Percentiles rank a stretch among this genome's conserved stretches.
Evolutionary conservation across 2,888 invertebrate genomes (phyloP).

Genomic region (Netelia inedita): DNA sequence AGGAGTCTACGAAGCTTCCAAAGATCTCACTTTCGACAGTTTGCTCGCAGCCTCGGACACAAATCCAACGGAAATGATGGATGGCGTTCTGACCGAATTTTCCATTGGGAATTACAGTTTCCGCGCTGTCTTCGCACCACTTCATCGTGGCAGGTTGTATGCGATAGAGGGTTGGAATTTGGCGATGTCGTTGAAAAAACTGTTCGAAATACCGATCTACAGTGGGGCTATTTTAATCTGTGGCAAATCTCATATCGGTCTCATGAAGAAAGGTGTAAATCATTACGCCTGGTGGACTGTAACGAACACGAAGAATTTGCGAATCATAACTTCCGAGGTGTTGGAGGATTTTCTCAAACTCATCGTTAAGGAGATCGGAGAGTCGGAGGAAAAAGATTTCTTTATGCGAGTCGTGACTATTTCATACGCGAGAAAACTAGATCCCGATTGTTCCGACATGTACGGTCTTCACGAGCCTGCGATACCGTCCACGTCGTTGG

Average conservation of each 20-base stretch:
- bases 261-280: slow-evolving; percentile 76
- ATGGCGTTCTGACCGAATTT: slow-evolving; percentile 78
- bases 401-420: slow-evolving; percentile 75
- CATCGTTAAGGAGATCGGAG: slow-evolving; percentile 74
- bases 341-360: slow-evolving; percentile 79
- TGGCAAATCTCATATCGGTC: slow-evolving; percentile 77
- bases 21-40: slow-evolving; percentile 78
- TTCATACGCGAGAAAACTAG: slow-evolving; percentile 79
- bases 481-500: slow-evolving; percentile 73
- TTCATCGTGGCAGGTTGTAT: slow-evolving; percentile 78
- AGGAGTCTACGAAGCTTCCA: slow-evolving; percentile 78
- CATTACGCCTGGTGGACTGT: slow-evolving; percentile 83
- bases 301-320: slow-evolving; percentile 75
- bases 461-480: slow-evolving; percentile 79
- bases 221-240: slow-evolving; percentile 79
- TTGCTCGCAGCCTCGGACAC: slow-evolving; percentile 77
- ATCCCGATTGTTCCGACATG: slow-evolving; percentile 79
- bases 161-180: slow-evolving; percentile 79
- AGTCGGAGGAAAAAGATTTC: slow-evolving; percentile 71
- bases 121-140: slow-evolving; percentile 78
- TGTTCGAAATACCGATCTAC: slow-evolving; percentile 78
- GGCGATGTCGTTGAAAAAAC: slow-evolving; percentile 78
- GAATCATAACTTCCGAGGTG: slow-evolving; percentile 76
- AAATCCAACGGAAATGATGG: slow-evolving; percentile 74
- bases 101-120: slow-evolving; percentile 81